Evolutionary conservation across 1,140 invertebrate genomes (phyloP), one percentile per base, ranked within the genome.

Genomic region (Euura lappo): DNA sequence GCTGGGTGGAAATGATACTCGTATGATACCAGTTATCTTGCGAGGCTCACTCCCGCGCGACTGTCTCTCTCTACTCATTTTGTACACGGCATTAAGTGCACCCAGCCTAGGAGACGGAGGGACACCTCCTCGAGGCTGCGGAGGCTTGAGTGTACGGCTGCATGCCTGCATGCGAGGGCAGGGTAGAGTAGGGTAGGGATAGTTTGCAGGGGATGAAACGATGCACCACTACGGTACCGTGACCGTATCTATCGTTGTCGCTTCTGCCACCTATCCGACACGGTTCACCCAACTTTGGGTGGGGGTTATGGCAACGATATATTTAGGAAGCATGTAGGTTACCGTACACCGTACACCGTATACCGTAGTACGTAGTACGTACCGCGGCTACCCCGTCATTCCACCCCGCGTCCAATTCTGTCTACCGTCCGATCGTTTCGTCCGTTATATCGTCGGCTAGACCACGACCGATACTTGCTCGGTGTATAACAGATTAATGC

Each of bases 301-400:
- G 72, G 65, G 74, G 75, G 79, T 78, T 82, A 80, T 78, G 78
- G 77, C 76, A 75, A 81, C 79, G 73, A 79, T 81, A 81, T 80
- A 81, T 83, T 81, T 78, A 72, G 80, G 74, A 76, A 78, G 78
- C 80, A 80, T 80, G 80, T 79, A 80, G 77, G 76, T 77, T 77
- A 77, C 51, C 76, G 73, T 76, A 71, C 70, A 70, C 74, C 74
- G 47, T 68, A 69, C 71, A 64, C 66, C 46, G n/a, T 65, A 64
- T 13, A 71, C 65, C 42, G 47, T 69, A 47, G 28, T 28, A 28
- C 28, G 28, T 28, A 28, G 28, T 28, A 28, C 28, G 28, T 28
- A 28, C 68, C 65, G 11, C 44, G 70, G 10, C 42, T 51, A 42
- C 65, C 71, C 47, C n/a, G n/a, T 8, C 10, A n/a, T 60, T 45